phyloP scores from a whole-genome alignment of 2,888 invertebrate genomes.

The Phorcus lineatus region DNA sequence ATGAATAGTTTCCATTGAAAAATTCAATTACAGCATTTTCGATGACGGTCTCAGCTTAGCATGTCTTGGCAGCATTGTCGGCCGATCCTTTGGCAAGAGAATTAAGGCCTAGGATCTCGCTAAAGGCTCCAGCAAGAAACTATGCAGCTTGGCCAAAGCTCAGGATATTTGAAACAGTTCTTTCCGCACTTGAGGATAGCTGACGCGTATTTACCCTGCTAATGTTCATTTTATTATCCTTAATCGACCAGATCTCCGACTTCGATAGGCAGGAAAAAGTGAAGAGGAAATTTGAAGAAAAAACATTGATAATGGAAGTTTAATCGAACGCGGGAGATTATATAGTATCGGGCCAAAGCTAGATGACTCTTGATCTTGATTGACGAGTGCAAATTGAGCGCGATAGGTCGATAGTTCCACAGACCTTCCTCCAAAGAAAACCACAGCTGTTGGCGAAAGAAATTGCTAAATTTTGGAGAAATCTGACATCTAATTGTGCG shows the following conservation, averaged over 20 bases:
- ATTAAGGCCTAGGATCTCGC: not conserved
- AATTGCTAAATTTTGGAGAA: constrained; percentile 4
- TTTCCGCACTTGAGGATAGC: not conserved
- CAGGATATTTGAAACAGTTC: constrained; percentile 5
- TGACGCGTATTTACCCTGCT: constrained; percentile 3
- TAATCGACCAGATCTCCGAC: not conserved
- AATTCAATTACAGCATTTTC: constrained; percentile 4
- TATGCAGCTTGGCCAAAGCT: not conserved
- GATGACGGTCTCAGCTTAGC: not conserved
- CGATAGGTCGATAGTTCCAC: not conserved
- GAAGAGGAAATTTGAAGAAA: constrained; percentile 8
- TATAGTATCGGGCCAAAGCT: not conserved
- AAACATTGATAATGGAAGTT: constrained; percentile 4
- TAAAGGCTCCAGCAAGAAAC: not conserved
- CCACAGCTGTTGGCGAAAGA: not conserved
- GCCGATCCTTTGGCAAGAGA: not conserved
- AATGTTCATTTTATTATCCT: constrained; percentile 13
- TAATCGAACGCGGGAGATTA: constrained; percentile 7
- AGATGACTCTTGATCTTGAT: constrained; percentile 11
- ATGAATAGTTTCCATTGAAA: not conserved
- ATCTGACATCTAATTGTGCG: not conserved
- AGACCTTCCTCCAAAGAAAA: not conserved
- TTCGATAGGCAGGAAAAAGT: constrained; percentile 5
- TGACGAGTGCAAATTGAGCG: constrained; percentile 15
- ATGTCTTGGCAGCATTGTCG: not conserved